These are phyloP conservation scores for Dicycla oo DNA, from an alignment of 2,888 invertebrate genomes.

Conservation along the genomic window DNA sequence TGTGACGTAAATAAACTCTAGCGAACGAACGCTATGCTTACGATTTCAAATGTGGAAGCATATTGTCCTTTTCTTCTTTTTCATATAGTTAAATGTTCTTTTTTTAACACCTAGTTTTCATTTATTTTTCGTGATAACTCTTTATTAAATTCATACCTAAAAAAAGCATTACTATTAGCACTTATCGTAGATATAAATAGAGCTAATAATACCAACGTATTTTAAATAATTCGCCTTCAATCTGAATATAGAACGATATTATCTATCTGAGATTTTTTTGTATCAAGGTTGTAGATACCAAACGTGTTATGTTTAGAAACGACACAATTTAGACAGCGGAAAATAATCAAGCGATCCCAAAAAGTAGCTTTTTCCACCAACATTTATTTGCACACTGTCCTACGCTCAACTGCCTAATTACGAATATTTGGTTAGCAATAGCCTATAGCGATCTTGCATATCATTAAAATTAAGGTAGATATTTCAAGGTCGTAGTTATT, in stretches of 20 bases:
- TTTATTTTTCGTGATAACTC: neutral
- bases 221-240: constrained; percentile 18
- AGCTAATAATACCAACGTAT: neutral
- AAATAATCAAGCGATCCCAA: neutral
- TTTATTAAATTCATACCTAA: neutral
- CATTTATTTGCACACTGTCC: constrained; percentile 9
- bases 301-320: constrained; percentile 28
- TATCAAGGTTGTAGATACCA: constrained; percentile 35
- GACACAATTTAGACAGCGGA: constrained; percentile 6
- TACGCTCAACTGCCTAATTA: constrained; percentile 31
- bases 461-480: constrained; percentile 40
- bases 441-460: constrained; percentile 39
- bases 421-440: constrained; percentile 33
- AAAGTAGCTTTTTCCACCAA: neutral
- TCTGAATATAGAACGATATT: constrained; percentile 13
- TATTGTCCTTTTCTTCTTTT: constrained; percentile 1
- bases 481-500: too few species aligned
- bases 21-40: constrained; percentile 20
- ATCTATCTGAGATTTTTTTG: constrained; percentile 33
- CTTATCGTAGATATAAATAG: neutral
- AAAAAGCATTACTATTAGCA: too few species aligned
- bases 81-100: neutral
- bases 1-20: constrained; percentile 55
- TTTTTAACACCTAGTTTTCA: neutral
- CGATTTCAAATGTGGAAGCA: constrained; percentile 44